A percentile compares a stretch with the other conserved stretches of the same genome.
Conservation (phyloP, 2,888 invertebrate species). For the Tortrix viridana region DNA sequence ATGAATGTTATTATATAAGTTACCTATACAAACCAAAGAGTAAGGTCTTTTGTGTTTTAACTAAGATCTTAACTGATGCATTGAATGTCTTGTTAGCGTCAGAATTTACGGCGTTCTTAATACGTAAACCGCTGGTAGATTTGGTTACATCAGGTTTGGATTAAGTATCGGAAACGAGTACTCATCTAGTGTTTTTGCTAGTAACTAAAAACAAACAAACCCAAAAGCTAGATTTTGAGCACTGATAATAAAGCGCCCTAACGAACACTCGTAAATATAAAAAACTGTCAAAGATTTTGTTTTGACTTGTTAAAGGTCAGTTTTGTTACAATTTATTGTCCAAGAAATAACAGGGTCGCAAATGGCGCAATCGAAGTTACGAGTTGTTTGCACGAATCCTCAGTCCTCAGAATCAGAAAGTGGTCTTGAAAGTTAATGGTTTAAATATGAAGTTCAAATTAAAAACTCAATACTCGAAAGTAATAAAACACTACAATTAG, state of each 20-base stretch:
- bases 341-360: constrained; percentile 11
- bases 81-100: too few species aligned
- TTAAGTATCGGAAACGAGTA: too few species aligned
- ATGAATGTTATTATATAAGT: too few species aligned
- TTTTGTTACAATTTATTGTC: constrained; percentile 19
- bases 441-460: not conserved
- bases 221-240: not conserved
- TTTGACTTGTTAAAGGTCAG: constrained; percentile 15
- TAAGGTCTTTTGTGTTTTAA: too few species aligned
- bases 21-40: too few species aligned
- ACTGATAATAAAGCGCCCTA: not conserved
- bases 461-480: too few species aligned
- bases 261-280: constrained; percentile 9
- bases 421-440: not conserved
- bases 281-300: constrained; percentile 3
- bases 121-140: too few species aligned
- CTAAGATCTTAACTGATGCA: too few species aligned
- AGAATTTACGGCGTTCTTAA: too few species aligned
- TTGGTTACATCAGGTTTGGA: too few species aligned
- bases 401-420: not conserved
- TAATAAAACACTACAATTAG: too few species aligned
- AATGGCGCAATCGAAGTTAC: constrained; percentile 1
- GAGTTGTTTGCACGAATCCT: constrained; percentile 8
- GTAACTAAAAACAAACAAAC: not conserved
- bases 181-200: too few species aligned